These are phyloP conservation scores for Acleris sparsana DNA, from an alignment of 2,888 invertebrate genomes.

Conservation along the genomic window DNA sequence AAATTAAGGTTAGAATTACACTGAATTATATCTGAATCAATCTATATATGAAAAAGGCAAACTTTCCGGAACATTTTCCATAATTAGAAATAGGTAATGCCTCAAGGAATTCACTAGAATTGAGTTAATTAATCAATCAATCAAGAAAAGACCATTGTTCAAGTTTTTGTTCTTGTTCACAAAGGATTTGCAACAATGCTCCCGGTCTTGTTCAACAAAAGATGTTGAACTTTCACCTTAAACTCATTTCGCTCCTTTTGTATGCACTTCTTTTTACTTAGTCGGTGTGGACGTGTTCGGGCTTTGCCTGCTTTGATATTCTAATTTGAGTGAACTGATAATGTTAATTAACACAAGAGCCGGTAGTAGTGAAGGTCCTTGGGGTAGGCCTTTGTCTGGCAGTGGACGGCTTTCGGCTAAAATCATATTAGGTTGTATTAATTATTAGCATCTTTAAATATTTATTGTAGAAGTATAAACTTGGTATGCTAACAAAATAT, in stretches of 20 bases:
- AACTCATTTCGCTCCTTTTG: constrained; percentile 53
- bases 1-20: not conserved
- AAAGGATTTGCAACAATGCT: constrained; percentile 61
- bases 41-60: not conserved
- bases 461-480: too few relatives aligned
- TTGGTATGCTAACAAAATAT: too few relatives aligned
- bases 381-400: too few relatives aligned
- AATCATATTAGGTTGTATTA: too few relatives aligned
- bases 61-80: constrained; percentile 8
- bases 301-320: not conserved
- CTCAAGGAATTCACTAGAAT: constrained; percentile 43
- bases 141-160: constrained; percentile 61
- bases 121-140: constrained; percentile 75
- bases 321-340: constrained; percentile 5
- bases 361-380: too few relatives aligned
- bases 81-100: constrained; percentile 37
- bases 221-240: constrained; percentile 66
- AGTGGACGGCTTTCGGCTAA: too few relatives aligned
- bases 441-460: too few relatives aligned
- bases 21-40: not conserved
- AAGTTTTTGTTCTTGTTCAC: constrained; percentile 62
- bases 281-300: constrained; percentile 3
- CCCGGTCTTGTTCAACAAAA: constrained; percentile 52
- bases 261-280: constrained; percentile 36
- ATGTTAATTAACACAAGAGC: not conserved